These are phyloP conservation scores for Hyposoter dolosus DNA, from an alignment of 2,888 invertebrate genomes.

Conservation along the genomic window DNA sequence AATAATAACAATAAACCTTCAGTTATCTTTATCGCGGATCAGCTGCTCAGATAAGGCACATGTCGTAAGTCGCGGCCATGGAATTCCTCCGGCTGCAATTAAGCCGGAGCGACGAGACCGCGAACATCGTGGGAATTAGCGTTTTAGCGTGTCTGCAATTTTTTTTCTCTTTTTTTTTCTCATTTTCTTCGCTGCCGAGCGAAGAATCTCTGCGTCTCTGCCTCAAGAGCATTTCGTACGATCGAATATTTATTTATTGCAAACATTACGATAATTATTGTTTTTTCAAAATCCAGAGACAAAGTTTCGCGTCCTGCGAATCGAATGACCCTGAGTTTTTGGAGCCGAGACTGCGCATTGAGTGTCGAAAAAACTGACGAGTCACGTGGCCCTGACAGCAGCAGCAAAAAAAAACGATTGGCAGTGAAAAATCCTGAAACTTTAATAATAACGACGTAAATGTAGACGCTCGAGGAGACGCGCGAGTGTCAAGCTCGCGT, in stretches of 20 bases:
- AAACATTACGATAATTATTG: neutral
- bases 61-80: constrained; percentile 21
- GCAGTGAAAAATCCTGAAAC: constrained; percentile 21
- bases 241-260: neutral
- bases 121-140: neutral
- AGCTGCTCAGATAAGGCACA: constrained; percentile 20
- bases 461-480: constrained; percentile 10
- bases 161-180: neutral
- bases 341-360: neutral
- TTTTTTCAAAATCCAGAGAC: neutral
- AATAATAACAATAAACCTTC: neutral
- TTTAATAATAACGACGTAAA: constrained; percentile 59
- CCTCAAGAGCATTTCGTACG: neutral
- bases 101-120: constrained; percentile 13
- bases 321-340: neutral
- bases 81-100: constrained; percentile 39
- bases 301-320: neutral
- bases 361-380: neutral
- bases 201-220: neutral
- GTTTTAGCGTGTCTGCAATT: neutral
- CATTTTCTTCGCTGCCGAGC: neutral
- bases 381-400: constrained; percentile 17
- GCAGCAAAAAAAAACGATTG: constrained; percentile 4
- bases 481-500: constrained; percentile 52
- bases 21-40: constrained; percentile 21